Evolutionary conservation across 2,113 vertebrate species (phyloP).

Genomic region (Pituophis catenifer): DNA sequence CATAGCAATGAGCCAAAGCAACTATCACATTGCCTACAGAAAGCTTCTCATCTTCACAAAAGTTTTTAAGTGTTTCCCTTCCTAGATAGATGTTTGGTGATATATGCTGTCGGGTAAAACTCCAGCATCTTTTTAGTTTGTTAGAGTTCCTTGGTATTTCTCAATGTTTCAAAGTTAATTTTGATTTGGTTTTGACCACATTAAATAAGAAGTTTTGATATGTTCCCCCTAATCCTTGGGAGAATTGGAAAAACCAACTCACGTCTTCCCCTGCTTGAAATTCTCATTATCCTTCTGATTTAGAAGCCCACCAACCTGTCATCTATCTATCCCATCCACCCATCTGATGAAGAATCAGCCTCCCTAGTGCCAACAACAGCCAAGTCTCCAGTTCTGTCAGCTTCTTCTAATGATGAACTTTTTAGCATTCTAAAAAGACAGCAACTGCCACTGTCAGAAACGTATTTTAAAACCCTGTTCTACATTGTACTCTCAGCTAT

Average conservation of each 20-base stretch:
- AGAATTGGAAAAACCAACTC: slow-evolving; percentile 57
- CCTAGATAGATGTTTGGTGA: slow-evolving; percentile 28
- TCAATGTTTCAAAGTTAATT: slow-evolving; percentile 41
- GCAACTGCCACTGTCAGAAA: slow-evolving; percentile 23
- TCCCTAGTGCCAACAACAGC: slow-evolving; percentile 31
- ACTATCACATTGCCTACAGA: not conserved
- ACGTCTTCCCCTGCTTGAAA: slow-evolving; percentile 60
- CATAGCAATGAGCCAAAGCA: not conserved
- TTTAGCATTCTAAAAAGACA: slow-evolving; percentile 38
- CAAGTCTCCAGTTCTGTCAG: slow-evolving; percentile 44
- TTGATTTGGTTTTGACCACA: slow-evolving; percentile 46
- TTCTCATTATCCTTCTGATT: slow-evolving; percentile 52
- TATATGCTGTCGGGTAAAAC: slow-evolving; percentile 33
- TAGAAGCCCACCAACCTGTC: slow-evolving; percentile 40
- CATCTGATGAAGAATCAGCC: slow-evolving; percentile 31
- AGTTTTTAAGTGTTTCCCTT: not conserved
- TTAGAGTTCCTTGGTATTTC: slow-evolving; percentile 48
- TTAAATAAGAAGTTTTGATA: slow-evolving; percentile 51
- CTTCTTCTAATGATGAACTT: slow-evolving; percentile 58
- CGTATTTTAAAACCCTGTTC: slow-evolving; percentile 39
- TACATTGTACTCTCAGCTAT: slow-evolving; percentile 1
- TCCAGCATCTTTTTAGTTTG: slow-evolving; percentile 8
- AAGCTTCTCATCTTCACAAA: not conserved
- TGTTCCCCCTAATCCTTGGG: slow-evolving; percentile 45
- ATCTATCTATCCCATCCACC: slow-evolving; percentile 18